These are phyloP conservation scores for Lutjanus erythropterus DNA, from an alignment of 2,113 vertebrate genomes.

Conservation along the genomic window DNA sequence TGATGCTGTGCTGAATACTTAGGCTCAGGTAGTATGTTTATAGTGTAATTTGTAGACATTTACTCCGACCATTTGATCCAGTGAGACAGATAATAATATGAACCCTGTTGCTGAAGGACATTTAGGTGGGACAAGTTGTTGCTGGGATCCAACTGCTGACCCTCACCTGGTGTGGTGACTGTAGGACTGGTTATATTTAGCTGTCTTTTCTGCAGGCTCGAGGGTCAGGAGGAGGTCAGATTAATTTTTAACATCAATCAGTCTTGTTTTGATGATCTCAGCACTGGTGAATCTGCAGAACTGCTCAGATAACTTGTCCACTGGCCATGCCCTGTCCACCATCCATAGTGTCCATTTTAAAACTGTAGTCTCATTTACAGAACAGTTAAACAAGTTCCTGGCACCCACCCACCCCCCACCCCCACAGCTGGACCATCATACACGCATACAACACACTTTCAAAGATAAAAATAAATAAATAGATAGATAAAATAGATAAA, in stretches of 20 bases:
- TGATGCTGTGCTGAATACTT: background rate
- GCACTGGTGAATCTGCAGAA: conserved; percentile 38
- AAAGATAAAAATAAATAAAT: no score
- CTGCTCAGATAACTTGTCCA: background rate
- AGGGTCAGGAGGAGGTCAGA: conserved; percentile 19
- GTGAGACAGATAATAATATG: background rate
- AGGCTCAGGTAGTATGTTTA: no score
- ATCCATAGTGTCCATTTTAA: conserved; percentile 3
- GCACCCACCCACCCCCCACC: no score
- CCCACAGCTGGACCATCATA: no score
- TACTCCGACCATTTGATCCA: background rate
- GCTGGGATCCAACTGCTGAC: conserved; percentile 13
- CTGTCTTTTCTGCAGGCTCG: conserved; percentile 38
- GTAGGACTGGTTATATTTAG: conserved; percentile 46
- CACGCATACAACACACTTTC: no score
- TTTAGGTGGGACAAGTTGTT: conserved; percentile 6
- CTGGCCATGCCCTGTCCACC: background rate
- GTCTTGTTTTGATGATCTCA: conserved; percentile 43
- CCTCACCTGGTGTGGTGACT: conserved; percentile 18
- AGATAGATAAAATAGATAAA: no score
- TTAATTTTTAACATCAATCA: conserved; percentile 36
- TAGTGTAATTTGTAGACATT: background rate
- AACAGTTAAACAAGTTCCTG: no score
- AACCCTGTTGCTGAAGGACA: background rate
- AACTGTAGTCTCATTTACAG: background rate